A percentile compares a stretch with the other conserved stretches of the same genome.
Evolutionary conservation across 2,797 vertebrate genomes (phyloP).

Genomic region (Thunnus albacares): DNA sequence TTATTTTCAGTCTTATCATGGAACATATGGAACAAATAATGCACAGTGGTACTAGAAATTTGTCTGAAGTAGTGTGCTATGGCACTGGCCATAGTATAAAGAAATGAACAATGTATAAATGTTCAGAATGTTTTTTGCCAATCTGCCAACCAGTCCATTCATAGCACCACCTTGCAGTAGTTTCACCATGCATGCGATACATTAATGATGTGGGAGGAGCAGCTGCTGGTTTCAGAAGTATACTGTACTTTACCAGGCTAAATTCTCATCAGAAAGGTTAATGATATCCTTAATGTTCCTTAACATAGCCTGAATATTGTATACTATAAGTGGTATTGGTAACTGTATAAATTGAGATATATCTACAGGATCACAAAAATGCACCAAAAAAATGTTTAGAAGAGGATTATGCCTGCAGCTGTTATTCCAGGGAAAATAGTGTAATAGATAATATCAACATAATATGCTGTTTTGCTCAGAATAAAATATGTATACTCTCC

Average conservation of each 20-base stretch:
- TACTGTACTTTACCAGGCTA: neutral
- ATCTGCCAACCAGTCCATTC: neutral
- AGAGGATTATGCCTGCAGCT: neutral
- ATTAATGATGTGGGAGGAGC: too few relatives aligned
- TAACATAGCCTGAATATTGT: neutral
- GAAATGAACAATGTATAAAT: neutral
- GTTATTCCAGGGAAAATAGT: neutral
- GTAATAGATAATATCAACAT: neutral
- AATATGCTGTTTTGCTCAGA: neutral
- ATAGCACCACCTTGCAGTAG: neutral
- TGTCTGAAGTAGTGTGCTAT: neutral
- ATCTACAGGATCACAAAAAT: neutral
- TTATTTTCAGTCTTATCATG: neutral
- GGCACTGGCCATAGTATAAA: neutral
- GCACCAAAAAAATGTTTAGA: neutral
- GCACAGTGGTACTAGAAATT: neutral
- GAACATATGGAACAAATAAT: slow-evolving; percentile 6
- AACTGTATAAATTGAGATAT: neutral
- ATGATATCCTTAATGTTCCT: neutral
- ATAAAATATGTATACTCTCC: slow-evolving; percentile 8
- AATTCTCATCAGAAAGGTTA: neutral
- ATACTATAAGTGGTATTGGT: neutral
- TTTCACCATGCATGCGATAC: neutral
- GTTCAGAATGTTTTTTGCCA: neutral
- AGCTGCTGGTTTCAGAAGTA: too few relatives aligned